Evolutionary conservation across 37 sponge, comb jelly and placozoan species (phyloP).

Genomic region (Mnemiopsis leidyi): DNA sequence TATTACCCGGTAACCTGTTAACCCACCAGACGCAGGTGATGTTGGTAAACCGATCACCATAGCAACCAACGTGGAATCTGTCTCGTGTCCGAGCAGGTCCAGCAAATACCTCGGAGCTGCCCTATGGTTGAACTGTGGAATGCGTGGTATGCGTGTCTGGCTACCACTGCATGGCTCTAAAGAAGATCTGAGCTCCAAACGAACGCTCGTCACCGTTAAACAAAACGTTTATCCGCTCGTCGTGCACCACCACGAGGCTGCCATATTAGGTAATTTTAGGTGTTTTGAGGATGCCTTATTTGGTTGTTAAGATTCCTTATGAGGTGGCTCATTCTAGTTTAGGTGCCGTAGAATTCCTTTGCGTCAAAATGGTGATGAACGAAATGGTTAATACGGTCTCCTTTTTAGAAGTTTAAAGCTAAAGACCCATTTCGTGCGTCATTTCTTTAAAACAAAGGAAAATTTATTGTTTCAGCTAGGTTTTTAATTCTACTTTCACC

Average conservation of each 20-base stretch:
- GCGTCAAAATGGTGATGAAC: too few relatives aligned
- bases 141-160: conserved; percentile 43
- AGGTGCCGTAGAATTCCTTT: too few relatives aligned
- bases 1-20: too few relatives aligned
- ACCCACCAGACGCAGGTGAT: not conserved
- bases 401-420: too few relatives aligned
- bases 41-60: conserved; percentile 45
- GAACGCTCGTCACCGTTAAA: conserved; percentile 42
- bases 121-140: conserved; percentile 59
- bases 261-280: conserved; percentile 40
- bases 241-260: conserved; percentile 57
- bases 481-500: too few relatives aligned
- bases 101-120: conserved; percentile 34
- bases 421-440: too few relatives aligned
- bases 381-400: too few relatives aligned
- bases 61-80: conserved; percentile 40
- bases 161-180: conserved; percentile 37
- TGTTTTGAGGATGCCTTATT: too few relatives aligned
- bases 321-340: too few relatives aligned
- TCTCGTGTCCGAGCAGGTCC: conserved; percentile 14
- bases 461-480: too few relatives aligned
- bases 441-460: too few relatives aligned
- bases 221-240: conserved; percentile 55
- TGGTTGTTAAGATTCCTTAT: too few relatives aligned
- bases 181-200: not conserved